Conservation (phyloP, 2,797 vertebrate species). For the Nannoperca australis region DNA sequence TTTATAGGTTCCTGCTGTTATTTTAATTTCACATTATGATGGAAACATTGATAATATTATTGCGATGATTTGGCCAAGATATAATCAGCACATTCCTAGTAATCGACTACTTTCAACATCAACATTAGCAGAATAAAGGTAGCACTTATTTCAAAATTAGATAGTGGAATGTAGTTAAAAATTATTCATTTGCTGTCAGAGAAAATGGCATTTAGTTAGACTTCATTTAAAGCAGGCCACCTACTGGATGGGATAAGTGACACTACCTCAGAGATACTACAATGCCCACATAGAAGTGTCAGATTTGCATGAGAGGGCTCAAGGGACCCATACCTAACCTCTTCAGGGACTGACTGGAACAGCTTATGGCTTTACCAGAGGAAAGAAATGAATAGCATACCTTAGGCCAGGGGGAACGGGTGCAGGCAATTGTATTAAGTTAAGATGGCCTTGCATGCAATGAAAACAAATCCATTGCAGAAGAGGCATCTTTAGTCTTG, state of each 20-base stretch:
- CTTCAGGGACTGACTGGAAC: constrained; percentile 12
- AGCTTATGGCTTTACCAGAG: constrained; percentile 39
- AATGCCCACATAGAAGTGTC: constrained; percentile 19
- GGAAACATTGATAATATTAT: background rate
- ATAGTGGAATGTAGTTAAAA: background rate
- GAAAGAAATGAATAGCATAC: constrained; percentile 58
- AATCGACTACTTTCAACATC: background rate
- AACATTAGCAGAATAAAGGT: background rate
- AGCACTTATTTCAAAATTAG: background rate
- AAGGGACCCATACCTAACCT: constrained; percentile 28
- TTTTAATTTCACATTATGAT: background rate
- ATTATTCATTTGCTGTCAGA: background rate
- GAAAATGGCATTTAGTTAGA: background rate
- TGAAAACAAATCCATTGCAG: constrained; percentile 56
- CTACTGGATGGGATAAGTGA: background rate
- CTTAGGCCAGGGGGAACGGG: constrained; percentile 16
- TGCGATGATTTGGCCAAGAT: background rate
- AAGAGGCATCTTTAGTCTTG: constrained; percentile 33
- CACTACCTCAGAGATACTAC: background rate
- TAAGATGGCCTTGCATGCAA: constrained; percentile 33
- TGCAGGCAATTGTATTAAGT: constrained; percentile 45
- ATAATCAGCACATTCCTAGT: background rate
- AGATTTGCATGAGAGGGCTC: constrained; percentile 38
- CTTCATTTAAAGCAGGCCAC: background rate
- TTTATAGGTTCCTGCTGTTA: background rate